A percentile compares a stretch with the other conserved stretches of the same genome.
These are phyloP conservation scores for Melieria omissa DNA, from an alignment of 2,888 invertebrate species.

Conservation along the genomic window DNA sequence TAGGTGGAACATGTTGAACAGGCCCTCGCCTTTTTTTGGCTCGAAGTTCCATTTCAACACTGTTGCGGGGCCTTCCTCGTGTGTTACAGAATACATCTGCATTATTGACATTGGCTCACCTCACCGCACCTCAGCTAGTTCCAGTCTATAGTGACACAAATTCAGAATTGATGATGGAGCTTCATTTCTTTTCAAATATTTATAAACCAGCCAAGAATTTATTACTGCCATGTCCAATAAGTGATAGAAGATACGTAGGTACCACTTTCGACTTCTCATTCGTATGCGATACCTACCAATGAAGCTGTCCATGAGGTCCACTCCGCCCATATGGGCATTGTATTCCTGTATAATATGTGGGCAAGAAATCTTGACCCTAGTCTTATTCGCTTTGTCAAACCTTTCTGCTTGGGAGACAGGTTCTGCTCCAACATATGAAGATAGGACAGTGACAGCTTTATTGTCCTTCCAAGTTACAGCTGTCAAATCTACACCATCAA, in stretches of 20 bases:
- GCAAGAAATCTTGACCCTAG: constrained; percentile 8
- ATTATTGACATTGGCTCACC: too few relatives aligned
- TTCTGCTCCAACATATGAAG: constrained; percentile 6
- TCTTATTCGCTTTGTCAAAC: constrained; percentile 7
- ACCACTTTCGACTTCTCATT: constrained; percentile 2
- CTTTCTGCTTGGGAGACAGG: not conserved
- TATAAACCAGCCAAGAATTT: constrained; percentile 10
- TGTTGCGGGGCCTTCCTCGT: too few relatives aligned
- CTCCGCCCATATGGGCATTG: constrained; percentile 3
- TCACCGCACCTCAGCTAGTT: too few relatives aligned
- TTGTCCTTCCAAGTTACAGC: constrained; percentile 12
- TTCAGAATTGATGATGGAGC: not conserved
- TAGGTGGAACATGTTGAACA: too few relatives aligned
- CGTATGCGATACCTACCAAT: not conserved
- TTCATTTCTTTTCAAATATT: not conserved
- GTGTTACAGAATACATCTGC: too few relatives aligned
- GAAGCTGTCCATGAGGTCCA: constrained; percentile 36
- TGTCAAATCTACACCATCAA: constrained; percentile 26
- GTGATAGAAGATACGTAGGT: not conserved
- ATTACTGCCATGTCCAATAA: too few relatives aligned
- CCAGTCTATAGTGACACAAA: too few relatives aligned
- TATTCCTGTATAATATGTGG: constrained; percentile 1
- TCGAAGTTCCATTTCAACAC: too few relatives aligned
- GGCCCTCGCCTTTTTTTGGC: too few relatives aligned
- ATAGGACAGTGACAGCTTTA: constrained; percentile 2